These are phyloP conservation scores for Saccopteryx bilineata DNA, from an alignment of 2,113 vertebrate species.

Conservation along the genomic window DNA sequence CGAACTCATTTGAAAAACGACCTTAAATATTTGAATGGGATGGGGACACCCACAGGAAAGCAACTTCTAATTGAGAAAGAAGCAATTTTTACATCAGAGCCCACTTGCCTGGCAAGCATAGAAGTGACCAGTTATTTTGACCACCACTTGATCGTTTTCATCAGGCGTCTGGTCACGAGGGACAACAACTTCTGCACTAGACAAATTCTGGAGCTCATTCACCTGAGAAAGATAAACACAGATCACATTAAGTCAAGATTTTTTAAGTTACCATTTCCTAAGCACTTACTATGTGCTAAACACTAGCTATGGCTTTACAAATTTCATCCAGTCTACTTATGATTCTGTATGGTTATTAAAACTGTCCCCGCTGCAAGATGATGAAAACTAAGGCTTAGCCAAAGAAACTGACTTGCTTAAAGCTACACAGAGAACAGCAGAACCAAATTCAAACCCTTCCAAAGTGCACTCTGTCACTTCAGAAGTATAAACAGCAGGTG, in stretches of 20 bases:
- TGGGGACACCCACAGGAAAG: neutral
- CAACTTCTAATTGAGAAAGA: neutral
- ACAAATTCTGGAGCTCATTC: slow-evolving; percentile 98
- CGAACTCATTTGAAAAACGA: neutral
- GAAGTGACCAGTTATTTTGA: slow-evolving; percentile 99
- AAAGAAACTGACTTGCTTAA: neutral
- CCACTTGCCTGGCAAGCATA: slow-evolving; percentile 97
- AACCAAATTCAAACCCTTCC: slow-evolving; percentile 29
- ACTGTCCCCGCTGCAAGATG: neutral
- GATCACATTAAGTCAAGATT: neutral
- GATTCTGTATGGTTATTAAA: neutral
- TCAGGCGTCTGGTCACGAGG: slow-evolving; percentile 99
- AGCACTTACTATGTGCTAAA: neutral
- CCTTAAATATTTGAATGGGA: neutral
- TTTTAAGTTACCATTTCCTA: neutral
- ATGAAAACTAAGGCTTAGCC: slow-evolving; percentile 20
- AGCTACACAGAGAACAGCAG: neutral
- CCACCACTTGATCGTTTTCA: slow-evolving; percentile 98
- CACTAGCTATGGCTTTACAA: slow-evolving; percentile 44
- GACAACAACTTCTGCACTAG: slow-evolving; percentile 99
- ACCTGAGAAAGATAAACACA: slow-evolving; percentile 88
- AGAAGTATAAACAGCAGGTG: neutral
- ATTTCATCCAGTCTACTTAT: neutral
- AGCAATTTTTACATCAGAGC: neutral
- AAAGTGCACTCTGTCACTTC: neutral